Conservation (phyloP, 2,113 vertebrate genomes). For the Corvus hawaiiensis region DNA sequence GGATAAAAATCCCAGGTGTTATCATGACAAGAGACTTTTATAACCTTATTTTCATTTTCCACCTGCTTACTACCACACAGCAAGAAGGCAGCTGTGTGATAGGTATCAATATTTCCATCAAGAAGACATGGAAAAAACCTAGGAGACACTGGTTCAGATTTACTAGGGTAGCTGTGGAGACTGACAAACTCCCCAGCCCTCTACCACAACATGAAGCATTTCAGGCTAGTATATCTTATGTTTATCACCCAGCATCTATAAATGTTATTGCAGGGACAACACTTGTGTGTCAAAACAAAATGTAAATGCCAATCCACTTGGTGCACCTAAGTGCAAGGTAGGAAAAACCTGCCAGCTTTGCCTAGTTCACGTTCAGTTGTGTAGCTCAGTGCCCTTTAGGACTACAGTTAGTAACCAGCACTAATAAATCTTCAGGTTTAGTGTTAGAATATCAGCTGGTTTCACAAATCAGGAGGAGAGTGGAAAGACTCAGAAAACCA, state of each 20-base stretch:
- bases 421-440: conserved; percentile 17
- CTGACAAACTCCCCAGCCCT: background rate
- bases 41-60: background rate
- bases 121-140: background rate
- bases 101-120: background rate
- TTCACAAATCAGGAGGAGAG: background rate
- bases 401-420: background rate
- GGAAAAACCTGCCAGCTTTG: background rate
- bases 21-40: background rate
- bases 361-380: background rate
- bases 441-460: background rate
- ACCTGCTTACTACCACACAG: background rate
- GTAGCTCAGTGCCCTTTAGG: background rate
- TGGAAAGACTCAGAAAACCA: background rate
- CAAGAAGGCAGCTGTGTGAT: background rate
- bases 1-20: background rate
- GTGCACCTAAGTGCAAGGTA: background rate
- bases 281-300: background rate
- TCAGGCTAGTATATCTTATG: background rate
- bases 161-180: background rate
- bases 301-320: background rate
- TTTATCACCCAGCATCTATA: background rate
- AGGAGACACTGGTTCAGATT: background rate
- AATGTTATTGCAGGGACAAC: background rate
- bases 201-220: background rate